Conservation (phyloP, 2,113 vertebrate species). For the Tauraco erythrolophus region DNA sequence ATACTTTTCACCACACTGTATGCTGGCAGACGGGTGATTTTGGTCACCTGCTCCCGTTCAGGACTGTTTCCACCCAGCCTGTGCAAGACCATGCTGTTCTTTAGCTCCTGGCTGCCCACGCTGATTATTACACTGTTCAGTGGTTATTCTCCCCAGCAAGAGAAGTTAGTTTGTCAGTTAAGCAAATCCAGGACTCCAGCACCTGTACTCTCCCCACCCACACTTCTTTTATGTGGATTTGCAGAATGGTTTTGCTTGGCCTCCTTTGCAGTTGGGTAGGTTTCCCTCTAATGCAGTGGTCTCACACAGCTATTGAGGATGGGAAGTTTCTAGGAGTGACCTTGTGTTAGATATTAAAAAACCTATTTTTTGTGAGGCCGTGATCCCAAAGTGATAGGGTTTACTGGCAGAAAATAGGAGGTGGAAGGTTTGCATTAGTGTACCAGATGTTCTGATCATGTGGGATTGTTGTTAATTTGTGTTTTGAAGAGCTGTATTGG, state of each 20-base stretch:
- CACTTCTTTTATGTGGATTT: background rate
- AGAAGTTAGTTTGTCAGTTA: background rate
- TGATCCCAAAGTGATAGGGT: background rate
- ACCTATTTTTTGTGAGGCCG: background rate
- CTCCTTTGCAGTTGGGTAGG: background rate
- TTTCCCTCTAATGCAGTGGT: background rate
- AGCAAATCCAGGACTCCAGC: background rate
- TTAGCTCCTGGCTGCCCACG: background rate
- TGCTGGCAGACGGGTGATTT: background rate
- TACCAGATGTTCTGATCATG: background rate
- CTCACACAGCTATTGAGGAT: background rate
- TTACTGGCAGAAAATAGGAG: background rate
- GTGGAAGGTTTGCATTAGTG: background rate
- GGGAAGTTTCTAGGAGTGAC: background rate
- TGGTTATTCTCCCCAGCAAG: background rate
- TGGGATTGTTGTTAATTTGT: background rate
- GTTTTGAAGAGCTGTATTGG: background rate
- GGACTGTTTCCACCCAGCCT: background rate
- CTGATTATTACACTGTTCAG: rapidly evolving
- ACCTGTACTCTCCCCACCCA: background rate
- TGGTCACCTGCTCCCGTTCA: background rate
- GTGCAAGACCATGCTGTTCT: background rate
- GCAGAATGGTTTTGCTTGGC: background rate
- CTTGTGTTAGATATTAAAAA: background rate
- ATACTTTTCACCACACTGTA: background rate